Conservation (phyloP, 2,113 vertebrate genomes). For the Monopterus albus region DNA sequence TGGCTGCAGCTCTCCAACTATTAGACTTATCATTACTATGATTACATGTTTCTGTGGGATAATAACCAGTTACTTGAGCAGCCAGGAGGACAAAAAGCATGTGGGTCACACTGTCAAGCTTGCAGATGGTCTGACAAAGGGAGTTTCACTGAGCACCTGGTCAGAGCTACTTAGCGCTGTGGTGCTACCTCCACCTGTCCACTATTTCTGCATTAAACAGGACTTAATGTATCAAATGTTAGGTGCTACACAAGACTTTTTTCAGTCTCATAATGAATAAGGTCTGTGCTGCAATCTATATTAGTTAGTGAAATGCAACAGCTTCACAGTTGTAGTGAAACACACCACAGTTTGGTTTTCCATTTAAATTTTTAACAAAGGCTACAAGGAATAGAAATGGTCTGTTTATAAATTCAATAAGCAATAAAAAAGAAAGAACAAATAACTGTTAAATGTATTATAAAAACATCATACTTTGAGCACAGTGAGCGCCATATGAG, state of each 20-base stretch:
- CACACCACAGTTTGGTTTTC: too few relatives aligned
- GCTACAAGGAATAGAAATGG: too few relatives aligned
- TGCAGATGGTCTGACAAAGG: background rate
- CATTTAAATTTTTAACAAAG: too few relatives aligned
- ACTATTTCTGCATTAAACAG: background rate
- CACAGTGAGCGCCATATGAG: too few relatives aligned
- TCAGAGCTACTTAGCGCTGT: background rate
- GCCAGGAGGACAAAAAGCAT: background rate
- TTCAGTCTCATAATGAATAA: too few relatives aligned
- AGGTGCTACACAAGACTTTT: too few relatives aligned
- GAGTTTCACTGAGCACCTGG: background rate
- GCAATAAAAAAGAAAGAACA: background rate
- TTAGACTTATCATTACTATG: constrained; percentile 39
- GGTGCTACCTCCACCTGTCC: background rate
- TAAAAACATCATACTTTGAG: too few relatives aligned
- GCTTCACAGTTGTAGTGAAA: too few relatives aligned
- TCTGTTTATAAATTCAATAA: too few relatives aligned
- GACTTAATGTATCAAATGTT: background rate
- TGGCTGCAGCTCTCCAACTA: constrained; percentile 35
- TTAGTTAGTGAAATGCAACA: too few relatives aligned
- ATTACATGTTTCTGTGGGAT: constrained; percentile 49
- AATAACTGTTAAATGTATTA: too few relatives aligned
- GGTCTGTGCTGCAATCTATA: too few relatives aligned
- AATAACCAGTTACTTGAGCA: constrained; percentile 46
- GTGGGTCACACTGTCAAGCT: background rate